A percentile compares a stretch with the other conserved stretches of the same genome.
phyloP scores from a whole-genome alignment of 2,797 vertebrate genomes.

The Anguilla pacifica region DNA sequence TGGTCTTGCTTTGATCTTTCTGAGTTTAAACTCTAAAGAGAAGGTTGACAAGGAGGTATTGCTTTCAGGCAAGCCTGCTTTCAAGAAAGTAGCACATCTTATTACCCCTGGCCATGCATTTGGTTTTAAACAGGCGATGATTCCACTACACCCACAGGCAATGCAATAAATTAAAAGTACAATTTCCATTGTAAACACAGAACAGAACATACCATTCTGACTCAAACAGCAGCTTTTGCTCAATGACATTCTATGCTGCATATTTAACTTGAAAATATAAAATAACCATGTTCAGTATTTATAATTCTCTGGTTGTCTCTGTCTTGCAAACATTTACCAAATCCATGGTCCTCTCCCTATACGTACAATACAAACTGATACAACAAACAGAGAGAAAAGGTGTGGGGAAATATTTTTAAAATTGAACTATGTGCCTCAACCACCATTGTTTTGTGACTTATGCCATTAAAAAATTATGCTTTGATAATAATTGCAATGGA shows the following conservation, averaged over 20 bases:
- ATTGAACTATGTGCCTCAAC: background rate
- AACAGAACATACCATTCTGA: background rate
- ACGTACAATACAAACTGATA: too few species aligned
- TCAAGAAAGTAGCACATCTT: background rate
- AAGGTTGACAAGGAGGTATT: background rate
- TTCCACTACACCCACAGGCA: background rate
- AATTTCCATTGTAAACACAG: background rate
- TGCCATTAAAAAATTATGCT: background rate
- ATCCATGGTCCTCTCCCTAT: too few species aligned
- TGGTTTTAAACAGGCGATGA: background rate
- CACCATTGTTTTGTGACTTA: background rate
- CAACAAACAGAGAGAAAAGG: too few species aligned
- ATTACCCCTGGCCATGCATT: background rate
- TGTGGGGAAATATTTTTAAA: background rate
- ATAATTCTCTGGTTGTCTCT: too few species aligned
- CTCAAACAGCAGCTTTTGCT: conserved; percentile 2
- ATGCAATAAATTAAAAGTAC: background rate
- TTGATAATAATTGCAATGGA: background rate
- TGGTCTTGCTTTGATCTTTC: too few species aligned
- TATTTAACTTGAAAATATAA: too few species aligned
- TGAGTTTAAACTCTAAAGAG: too few species aligned
- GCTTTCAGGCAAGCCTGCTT: background rate
- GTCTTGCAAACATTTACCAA: too few species aligned
- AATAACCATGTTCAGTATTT: too few species aligned
- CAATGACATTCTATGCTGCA: background rate